These are phyloP conservation scores for Lamprotornis superbus DNA, from an alignment of 2,113 vertebrate genomes.

Conservation along the genomic window DNA sequence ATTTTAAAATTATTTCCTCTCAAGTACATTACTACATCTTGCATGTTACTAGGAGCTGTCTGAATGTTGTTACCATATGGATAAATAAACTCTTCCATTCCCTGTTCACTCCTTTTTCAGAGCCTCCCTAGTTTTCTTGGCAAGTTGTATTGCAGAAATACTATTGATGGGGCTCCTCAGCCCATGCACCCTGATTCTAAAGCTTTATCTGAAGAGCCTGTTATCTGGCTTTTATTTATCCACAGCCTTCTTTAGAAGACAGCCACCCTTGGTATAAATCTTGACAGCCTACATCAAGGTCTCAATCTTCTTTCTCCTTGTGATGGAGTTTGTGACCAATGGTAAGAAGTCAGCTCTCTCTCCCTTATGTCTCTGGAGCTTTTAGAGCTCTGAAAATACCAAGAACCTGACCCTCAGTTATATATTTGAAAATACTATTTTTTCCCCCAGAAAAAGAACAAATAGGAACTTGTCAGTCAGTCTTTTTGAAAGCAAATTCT, in stretches of 20 bases:
- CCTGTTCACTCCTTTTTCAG: conserved; percentile 10
- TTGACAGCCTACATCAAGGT: conserved; percentile 53
- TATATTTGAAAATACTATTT: neutral
- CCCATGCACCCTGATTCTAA: conserved; percentile 1
- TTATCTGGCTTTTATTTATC: conserved; percentile 49
- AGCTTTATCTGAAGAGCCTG: neutral
- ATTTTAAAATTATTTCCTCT: conserved; percentile 49
- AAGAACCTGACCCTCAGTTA: conserved; percentile 54
- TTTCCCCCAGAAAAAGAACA: conserved; percentile 40
- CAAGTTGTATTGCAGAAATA: conserved; percentile 28
- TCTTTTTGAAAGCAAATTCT: conserved; percentile 50
- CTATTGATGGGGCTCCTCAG: conserved; percentile 43
- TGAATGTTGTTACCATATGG: conserved; percentile 22
- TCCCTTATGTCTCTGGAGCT: conserved; percentile 53
- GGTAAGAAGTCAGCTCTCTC: conserved; percentile 61
- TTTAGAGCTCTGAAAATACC: conserved; percentile 72
- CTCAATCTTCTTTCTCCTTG: conserved; percentile 51
- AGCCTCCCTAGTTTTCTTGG: conserved; percentile 16
- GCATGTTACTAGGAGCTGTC: neutral
- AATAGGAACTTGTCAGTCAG: conserved; percentile 66
- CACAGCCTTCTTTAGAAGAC: conserved; percentile 35
- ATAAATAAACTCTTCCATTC: conserved; percentile 32
- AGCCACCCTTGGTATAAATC: conserved; percentile 27
- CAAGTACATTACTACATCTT: neutral
- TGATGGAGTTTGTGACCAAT: conserved; percentile 58